These are phyloP conservation scores for Cheilosia urbana DNA, from an alignment of 2,888 invertebrate genomes.

Conservation along the genomic window DNA sequence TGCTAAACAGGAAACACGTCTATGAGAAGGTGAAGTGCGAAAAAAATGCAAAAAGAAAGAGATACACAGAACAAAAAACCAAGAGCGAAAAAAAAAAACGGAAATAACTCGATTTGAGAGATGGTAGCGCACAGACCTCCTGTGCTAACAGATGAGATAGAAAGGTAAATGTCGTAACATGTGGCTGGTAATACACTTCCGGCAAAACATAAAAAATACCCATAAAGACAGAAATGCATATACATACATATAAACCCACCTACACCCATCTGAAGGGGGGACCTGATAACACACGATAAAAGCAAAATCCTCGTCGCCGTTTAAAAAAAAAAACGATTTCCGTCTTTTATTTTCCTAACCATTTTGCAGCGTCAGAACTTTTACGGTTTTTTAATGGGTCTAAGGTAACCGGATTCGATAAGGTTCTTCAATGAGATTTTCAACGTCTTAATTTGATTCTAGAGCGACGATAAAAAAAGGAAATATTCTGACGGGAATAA, in stretches of 20 bases:
- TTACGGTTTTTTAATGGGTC: constrained; percentile 50
- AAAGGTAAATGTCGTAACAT: constrained; percentile 63
- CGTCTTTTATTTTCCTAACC: constrained; percentile 22
- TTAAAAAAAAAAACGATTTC: constrained; percentile 38
- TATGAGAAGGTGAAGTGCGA: constrained; percentile 40
- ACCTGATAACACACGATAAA: constrained; percentile 64
- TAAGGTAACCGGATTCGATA: constrained; percentile 46
- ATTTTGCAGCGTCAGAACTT: constrained; percentile 19
- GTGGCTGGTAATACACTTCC: constrained; percentile 72
- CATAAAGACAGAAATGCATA: constrained; percentile 58
- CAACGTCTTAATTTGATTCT: constrained; percentile 51
- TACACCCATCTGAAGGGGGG: constrained; percentile 11
- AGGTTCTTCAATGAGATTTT: constrained; percentile 36
- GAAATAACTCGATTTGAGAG: constrained; percentile 68
- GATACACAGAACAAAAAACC: neutral
- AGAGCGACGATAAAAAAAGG: constrained; percentile 23
- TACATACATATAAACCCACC: neutral
- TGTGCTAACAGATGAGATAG: constrained; percentile 41
- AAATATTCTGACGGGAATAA: no score
- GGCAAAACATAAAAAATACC: constrained; percentile 59
- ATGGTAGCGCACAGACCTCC: constrained; percentile 56
- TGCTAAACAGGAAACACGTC: constrained; percentile 70
- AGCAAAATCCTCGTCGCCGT: constrained; percentile 45
- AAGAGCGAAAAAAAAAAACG: constrained; percentile 35
- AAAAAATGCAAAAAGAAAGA: neutral